These are phyloP conservation scores for Nothoprocta pentlandii DNA, from an alignment of 2,113 vertebrate genomes.

Conservation along the genomic window DNA sequence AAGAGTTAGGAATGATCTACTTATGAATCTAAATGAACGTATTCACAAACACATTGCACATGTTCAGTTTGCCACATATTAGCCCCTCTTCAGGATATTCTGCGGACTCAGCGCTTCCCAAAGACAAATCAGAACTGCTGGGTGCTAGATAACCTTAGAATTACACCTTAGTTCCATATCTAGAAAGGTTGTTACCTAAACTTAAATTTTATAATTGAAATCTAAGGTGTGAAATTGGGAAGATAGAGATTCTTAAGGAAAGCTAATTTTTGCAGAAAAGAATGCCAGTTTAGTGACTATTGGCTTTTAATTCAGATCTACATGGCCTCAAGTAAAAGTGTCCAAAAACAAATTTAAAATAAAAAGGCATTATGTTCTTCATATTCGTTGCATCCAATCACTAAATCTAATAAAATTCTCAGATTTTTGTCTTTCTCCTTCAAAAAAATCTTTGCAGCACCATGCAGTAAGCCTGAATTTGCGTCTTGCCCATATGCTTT, in stretches of 20 bases:
- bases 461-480: neutral
- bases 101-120: neutral
- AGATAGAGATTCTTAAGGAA: neutral
- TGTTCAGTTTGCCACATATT: neutral
- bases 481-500: neutral
- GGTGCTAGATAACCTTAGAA: neutral
- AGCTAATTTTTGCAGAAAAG: neutral
- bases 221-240: neutral
- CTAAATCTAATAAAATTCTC: rapidly evolving
- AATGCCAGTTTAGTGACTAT: neutral
- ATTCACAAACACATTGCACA: neutral
- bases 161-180: neutral
- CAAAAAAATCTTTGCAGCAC: neutral
- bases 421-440: neutral
- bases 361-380: neutral
- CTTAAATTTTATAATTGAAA: neutral
- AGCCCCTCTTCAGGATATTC: neutral
- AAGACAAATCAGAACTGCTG: neutral
- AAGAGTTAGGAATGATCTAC: neutral
- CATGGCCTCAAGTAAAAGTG: neutral
- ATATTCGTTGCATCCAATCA: neutral
- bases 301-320: neutral
- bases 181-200: neutral
- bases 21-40: neutral
- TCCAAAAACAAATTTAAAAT: neutral